Conservation (phyloP, 1,140 invertebrate genomes). For the Magallana ariakensis region DNA sequence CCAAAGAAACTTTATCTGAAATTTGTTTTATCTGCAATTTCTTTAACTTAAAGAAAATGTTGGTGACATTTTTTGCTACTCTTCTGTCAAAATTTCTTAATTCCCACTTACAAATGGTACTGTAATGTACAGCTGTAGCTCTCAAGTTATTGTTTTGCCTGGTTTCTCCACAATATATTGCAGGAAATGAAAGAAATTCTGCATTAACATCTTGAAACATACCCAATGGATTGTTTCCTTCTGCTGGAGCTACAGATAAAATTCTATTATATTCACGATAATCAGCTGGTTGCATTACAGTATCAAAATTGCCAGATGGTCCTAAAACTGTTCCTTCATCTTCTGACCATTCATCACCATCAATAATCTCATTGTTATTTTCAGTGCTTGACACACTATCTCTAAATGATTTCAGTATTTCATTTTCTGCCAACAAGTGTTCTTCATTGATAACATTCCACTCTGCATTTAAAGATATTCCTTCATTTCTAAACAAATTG, state of each 20-base stretch:
- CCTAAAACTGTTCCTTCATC: not conserved
- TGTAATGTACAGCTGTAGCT: constrained; percentile 42
- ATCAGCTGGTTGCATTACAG: constrained; percentile 40
- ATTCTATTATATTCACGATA: constrained; percentile 21
- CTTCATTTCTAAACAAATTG: constrained; percentile 43
- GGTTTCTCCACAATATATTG: constrained; percentile 61
- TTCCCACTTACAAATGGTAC: constrained; percentile 51
- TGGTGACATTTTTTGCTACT: constrained; percentile 40
- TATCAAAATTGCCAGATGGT: constrained; percentile 46
- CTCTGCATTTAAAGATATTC: constrained; percentile 29
- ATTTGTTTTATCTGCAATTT: constrained; percentile 49
- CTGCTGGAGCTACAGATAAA: constrained; percentile 43
- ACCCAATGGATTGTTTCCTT: constrained; percentile 44
- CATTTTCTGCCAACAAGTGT: no score
- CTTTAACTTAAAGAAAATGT: constrained; percentile 52
- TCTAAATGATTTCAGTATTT: no score
- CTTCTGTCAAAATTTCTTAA: constrained; percentile 47
- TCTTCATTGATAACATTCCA: constrained; percentile 4
- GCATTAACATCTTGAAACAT: constrained; percentile 50
- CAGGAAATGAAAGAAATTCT: constrained; percentile 56
- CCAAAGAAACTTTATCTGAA: constrained; percentile 45
- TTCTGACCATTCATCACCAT: constrained; percentile 33
- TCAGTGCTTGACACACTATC: not conserved
- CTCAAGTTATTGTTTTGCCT: constrained; percentile 38
- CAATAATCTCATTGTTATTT: not conserved